These are phyloP conservation scores for Anthrax anthrax DNA, from an alignment of 2,888 invertebrate genomes.

Conservation along the genomic window DNA sequence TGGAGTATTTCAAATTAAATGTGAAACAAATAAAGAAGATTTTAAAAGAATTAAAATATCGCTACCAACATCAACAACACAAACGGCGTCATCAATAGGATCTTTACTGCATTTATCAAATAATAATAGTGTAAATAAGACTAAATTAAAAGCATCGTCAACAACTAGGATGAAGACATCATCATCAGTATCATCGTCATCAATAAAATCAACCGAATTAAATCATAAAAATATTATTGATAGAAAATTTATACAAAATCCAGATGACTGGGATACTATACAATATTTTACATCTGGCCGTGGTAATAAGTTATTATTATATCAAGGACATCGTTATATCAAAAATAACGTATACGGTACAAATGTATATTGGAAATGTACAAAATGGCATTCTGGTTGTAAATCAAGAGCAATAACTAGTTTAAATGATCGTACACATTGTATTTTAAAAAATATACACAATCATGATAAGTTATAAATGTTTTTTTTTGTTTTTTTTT, in stretches of 20 bases:
- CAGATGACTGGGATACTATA: slow-evolving; percentile 23
- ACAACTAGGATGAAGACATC: neutral
- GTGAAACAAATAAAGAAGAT: too few species aligned
- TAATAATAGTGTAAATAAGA: too few species aligned
- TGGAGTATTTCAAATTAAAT: too few species aligned
- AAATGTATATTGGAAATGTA: slow-evolving; percentile 34
- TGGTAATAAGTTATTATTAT: slow-evolving; percentile 29
- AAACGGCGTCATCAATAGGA: too few species aligned
- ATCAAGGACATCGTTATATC: slow-evolving; percentile 31
- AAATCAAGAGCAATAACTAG: slow-evolving; percentile 31
- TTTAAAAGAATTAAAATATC: too few species aligned
- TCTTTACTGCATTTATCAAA: too few species aligned
- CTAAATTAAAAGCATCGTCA: too few species aligned
- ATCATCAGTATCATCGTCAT: neutral
- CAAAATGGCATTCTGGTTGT: slow-evolving; percentile 33
- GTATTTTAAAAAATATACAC: slow-evolving; percentile 29
- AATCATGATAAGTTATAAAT: slow-evolving; percentile 21
- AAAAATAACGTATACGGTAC: slow-evolving; percentile 31
- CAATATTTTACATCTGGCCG: slow-evolving; percentile 25
- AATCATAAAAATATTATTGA: neutral
- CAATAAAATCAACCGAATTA: neutral
- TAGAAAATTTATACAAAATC: too few species aligned
- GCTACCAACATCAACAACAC: too few species aligned
- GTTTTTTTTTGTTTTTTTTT: neutral
- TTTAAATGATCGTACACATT: slow-evolving; percentile 19